Conservation (phyloP, 2,797 vertebrate species). For the Acomys russatus region DNA sequence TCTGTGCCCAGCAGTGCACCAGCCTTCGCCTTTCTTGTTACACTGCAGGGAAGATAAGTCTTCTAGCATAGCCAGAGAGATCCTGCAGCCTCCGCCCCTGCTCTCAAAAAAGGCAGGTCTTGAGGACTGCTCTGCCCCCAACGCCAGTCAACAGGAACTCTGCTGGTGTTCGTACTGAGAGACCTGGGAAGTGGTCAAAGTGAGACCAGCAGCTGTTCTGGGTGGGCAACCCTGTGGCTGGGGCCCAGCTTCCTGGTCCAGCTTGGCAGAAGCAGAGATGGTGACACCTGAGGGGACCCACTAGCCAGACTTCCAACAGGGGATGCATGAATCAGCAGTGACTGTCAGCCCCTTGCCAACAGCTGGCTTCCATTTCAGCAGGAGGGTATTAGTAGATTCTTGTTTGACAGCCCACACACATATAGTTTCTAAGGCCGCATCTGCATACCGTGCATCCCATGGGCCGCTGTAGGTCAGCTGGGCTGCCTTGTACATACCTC, state of each 20-base stretch:
- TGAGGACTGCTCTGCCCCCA: background rate
- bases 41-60: background rate
- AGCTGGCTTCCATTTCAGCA: background rate
- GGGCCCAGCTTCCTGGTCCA: background rate
- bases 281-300: background rate
- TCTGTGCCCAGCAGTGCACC: background rate
- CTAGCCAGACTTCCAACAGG: background rate
- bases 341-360: background rate
- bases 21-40: background rate
- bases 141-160: background rate
- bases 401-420: background rate
- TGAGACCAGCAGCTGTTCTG: background rate
- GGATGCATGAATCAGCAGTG: background rate
- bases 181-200: background rate
- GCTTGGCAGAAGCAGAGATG: background rate
- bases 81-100: background rate
- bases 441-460: fast-evolving
- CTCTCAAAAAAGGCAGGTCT: background rate
- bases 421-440: background rate
- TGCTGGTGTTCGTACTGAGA: background rate
- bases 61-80: background rate
- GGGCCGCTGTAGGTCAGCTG: background rate
- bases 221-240: background rate
- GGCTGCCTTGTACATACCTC: background rate
- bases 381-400: background rate